Evolutionary conservation across 2,113 vertebrate genomes (phyloP).

Genomic region (Microtus montanus): DNA sequence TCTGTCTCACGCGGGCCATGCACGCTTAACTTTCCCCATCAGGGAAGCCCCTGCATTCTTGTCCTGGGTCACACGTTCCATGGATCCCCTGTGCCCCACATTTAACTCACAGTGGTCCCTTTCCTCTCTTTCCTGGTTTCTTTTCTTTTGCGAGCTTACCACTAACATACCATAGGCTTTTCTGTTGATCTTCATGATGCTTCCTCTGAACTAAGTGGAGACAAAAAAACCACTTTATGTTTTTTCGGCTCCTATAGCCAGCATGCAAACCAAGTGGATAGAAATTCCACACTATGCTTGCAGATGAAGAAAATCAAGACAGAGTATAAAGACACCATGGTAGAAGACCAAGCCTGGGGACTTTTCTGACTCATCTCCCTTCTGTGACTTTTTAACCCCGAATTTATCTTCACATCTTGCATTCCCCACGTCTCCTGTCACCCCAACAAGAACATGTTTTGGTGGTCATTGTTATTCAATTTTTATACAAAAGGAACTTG

Average conservation of each 20-base stretch:
- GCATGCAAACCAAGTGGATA: neutral
- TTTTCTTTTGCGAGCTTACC: neutral
- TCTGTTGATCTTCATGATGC: conserved; percentile 15
- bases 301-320: neutral
- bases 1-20: neutral
- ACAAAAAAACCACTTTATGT: neutral
- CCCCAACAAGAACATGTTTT: neutral
- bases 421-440: neutral
- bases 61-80: neutral
- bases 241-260: neutral
- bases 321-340: neutral
- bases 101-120: neutral
- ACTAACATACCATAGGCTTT: neutral
- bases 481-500: neutral
- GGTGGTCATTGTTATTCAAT: neutral
- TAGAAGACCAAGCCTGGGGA: neutral
- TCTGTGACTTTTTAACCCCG: neutral
- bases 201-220: neutral
- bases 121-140: neutral
- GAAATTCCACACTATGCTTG: neutral
- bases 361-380: neutral
- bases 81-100: neutral
- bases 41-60: neutral
- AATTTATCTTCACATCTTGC: neutral
- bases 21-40: neutral